These are phyloP conservation scores for Coecobrya sp. DNA, from an alignment of 2,888 invertebrate species.

Conservation along the genomic window DNA sequence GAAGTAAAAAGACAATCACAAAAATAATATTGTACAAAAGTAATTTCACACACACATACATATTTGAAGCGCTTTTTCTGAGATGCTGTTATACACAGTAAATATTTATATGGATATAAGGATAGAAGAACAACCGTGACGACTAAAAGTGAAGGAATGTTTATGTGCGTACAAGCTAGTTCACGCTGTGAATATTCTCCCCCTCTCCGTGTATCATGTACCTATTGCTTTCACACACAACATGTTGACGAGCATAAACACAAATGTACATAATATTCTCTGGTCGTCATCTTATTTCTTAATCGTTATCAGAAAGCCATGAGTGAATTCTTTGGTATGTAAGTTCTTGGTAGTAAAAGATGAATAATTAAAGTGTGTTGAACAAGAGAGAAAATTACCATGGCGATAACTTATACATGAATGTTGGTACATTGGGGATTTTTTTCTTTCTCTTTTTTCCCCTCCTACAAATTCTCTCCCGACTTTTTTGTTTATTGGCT, in stretches of 20 bases:
- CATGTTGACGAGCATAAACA: background rate
- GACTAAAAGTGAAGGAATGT: conserved; percentile 40
- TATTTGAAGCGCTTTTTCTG: background rate
- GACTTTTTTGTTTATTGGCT: conserved; percentile 71
- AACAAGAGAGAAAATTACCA: conserved; percentile 30
- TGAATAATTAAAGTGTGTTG: conserved; percentile 31
- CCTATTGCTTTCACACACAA: conserved; percentile 81
- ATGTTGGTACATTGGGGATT: background rate
- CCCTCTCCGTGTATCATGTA: conserved; percentile 53
- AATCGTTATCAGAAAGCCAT: conserved; percentile 1
- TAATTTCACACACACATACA: conserved; percentile 57
- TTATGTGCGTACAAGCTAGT: conserved; percentile 1
- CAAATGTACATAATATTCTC: conserved; percentile 12
- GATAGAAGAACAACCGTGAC: conserved; percentile 52
- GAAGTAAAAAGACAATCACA: conserved; percentile 61
- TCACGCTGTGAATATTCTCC: conserved; percentile 45
- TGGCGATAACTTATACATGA: background rate
- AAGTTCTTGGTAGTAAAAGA: background rate
- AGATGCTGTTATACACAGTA: too few relatives aligned
- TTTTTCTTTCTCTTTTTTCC: conserved; percentile 40
- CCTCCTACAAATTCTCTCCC: conserved; percentile 61
- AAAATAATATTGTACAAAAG: conserved; percentile 59
- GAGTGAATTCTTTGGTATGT: background rate
- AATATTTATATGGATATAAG: background rate
- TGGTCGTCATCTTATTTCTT: conserved; percentile 48